These are phyloP conservation scores for Cecropterus lyciades DNA, from an alignment of 1,140 invertebrate species.

Conservation along the genomic window DNA sequence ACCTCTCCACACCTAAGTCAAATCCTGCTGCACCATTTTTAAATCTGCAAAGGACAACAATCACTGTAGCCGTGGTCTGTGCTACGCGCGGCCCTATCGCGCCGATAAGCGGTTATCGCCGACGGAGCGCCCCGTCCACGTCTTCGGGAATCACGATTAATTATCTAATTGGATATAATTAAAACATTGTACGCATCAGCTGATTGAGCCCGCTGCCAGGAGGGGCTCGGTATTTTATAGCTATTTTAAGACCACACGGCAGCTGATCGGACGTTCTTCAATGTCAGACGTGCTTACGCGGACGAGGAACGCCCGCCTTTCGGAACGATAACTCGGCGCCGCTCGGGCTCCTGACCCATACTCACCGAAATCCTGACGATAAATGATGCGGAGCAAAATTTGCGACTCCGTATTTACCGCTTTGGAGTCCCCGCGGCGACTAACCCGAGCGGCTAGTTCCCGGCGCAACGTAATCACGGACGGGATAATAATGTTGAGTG, in stretches of 20 bases:
- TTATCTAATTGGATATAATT: slow-evolving; percentile 79
- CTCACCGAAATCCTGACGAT: slow-evolving; percentile 79
- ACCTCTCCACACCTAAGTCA: slow-evolving; percentile 74
- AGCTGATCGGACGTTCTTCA: slow-evolving; percentile 74
- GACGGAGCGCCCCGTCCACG: slow-evolving; percentile 36
- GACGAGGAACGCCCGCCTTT: slow-evolving; percentile 55
- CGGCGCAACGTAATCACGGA: slow-evolving; percentile 77
- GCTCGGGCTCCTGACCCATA: slow-evolving; percentile 42
- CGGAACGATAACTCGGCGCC: slow-evolving; percentile 40
- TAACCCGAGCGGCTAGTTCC: slow-evolving; percentile 73
- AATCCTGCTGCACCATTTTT: slow-evolving; percentile 85
- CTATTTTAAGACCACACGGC: slow-evolving; percentile 80
- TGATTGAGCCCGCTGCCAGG: slow-evolving; percentile 76
- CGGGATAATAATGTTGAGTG: slow-evolving; percentile 80
- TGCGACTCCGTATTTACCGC: slow-evolving; percentile 82
- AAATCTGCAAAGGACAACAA: slow-evolving; percentile 74
- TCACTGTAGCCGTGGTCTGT: slow-evolving; percentile 42
- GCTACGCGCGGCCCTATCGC: slow-evolving; percentile 37
- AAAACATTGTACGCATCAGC: slow-evolving; percentile 75
- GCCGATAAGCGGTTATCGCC: slow-evolving; percentile 54
- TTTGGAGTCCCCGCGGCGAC: slow-evolving; percentile 79
- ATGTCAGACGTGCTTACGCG: slow-evolving; percentile 67
- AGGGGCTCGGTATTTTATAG: slow-evolving; percentile 78
- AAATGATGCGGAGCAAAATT: slow-evolving; percentile 78
- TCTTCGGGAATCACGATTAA: slow-evolving; percentile 54